Evolutionary conservation across 2,797 vertebrate species (phyloP).

Genomic region (Microhierax caerulescens): DNA sequence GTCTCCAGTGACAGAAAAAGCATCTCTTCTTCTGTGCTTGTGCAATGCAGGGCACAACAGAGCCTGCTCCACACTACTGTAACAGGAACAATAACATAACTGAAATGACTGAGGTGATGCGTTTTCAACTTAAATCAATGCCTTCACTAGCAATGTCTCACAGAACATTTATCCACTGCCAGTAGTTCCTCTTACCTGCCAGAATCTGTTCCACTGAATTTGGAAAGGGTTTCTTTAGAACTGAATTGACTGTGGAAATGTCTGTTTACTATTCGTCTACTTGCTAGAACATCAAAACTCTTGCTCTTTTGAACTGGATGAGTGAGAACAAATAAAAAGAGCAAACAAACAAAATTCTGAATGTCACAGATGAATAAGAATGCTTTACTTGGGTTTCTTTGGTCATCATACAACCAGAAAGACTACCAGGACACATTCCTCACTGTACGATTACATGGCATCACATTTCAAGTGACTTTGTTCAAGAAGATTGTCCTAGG

Average conservation of each 20-base stretch:
- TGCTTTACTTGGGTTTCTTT: neutral
- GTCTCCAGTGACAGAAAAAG: neutral
- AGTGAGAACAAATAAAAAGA: neutral
- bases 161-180: neutral
- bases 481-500: neutral
- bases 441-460: neutral
- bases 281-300: neutral
- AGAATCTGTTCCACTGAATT: neutral
- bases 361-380: neutral
- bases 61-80: neutral
- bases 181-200: neutral
- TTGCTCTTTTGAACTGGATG: neutral
- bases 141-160: neutral
- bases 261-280: neutral
- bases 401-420: neutral
- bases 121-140: neutral
- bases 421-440: neutral
- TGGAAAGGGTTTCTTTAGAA: neutral
- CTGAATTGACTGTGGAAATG: neutral
- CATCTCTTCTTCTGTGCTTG: neutral
- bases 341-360: neutral
- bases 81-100: neutral
- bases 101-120: neutral
- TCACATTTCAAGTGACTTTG: neutral
- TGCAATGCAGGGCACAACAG: neutral